phyloP scores from a whole-genome alignment of 2,888 invertebrate genomes.

The Parapristionchus giblindavisi region DNA sequence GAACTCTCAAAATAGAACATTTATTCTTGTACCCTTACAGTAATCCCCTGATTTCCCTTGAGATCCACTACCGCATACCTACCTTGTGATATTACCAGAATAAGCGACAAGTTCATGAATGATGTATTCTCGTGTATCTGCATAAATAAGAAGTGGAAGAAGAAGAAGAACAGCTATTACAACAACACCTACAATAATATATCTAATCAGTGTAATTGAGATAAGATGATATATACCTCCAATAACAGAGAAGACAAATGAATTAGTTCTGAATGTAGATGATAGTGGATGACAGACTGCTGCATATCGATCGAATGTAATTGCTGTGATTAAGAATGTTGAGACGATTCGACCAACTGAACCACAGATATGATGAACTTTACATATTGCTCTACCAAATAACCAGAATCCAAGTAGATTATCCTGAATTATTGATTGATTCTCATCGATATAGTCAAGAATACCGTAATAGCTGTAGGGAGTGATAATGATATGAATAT shows the following conservation, averaged over 20 bases:
- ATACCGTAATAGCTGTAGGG: slow-evolving; percentile 65
- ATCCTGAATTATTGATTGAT: slow-evolving; percentile 49
- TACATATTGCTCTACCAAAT: slow-evolving; percentile 65
- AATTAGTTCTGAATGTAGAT: slow-evolving; percentile 53
- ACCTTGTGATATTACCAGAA: slow-evolving; percentile 22
- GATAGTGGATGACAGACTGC: slow-evolving; percentile 67
- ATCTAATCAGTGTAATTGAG: not conserved
- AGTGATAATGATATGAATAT: slow-evolving; percentile 65
- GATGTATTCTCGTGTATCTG: slow-evolving; percentile 52
- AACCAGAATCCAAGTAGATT: slow-evolving; percentile 68
- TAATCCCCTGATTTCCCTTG: not conserved
- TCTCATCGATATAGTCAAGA: not conserved
- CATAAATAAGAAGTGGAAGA: slow-evolving; percentile 64
- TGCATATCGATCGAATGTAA: slow-evolving; percentile 65
- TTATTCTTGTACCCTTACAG: not conserved
- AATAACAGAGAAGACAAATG: slow-evolving; percentile 62
- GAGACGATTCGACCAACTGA: slow-evolving; percentile 65
- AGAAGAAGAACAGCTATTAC: slow-evolving; percentile 59
- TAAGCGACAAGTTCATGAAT: slow-evolving; percentile 48
- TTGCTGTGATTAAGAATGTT: slow-evolving; percentile 67
- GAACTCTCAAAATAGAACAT: slow-evolving; percentile 46
- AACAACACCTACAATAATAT: slow-evolving; percentile 17
- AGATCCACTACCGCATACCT: not conserved
- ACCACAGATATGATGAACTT: slow-evolving; percentile 63
- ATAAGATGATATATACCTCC: slow-evolving; percentile 42